A percentile compares a stretch with the other conserved stretches of the same genome.
Conservation (phyloP, 1,140 invertebrate species). For the Apocrypta bakeri region DNA sequence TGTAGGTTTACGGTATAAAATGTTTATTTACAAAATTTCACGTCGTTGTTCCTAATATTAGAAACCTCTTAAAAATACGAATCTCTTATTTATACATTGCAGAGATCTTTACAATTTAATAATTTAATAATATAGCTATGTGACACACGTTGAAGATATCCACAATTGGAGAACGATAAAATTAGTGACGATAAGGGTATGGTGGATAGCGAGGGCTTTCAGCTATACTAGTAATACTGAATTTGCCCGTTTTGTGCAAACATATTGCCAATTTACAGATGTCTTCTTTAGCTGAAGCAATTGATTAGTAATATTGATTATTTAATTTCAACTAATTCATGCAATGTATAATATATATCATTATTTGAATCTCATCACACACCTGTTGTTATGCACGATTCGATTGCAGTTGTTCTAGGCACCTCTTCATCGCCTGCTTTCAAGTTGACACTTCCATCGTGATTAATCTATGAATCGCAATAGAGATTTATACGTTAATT, state of each 20-base stretch:
- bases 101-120: no score
- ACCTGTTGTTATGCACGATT: not conserved
- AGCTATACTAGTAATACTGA: constrained; percentile 3
- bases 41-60: no score
- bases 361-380: not conserved
- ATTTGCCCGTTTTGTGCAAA: not conserved
- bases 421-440: not conserved
- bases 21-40: no score
- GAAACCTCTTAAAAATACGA: no score
- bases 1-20: no score
- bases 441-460: constrained; percentile 1
- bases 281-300: constrained; percentile 19
- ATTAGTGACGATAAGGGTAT: not conserved
- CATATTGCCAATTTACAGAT: constrained; percentile 41
- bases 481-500: no score
- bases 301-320: not conserved
- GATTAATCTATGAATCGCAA: not conserved
- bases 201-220: not conserved
- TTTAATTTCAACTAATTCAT: no score
- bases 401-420: not conserved
- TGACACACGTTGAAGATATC: no score
- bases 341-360: no score
- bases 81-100: no score
- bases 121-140: no score
- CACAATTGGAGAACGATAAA: not conserved